Evolutionary conservation across 2,797 vertebrate genomes (phyloP).

Genomic region (Chaenodraco wilsoni): DNA sequence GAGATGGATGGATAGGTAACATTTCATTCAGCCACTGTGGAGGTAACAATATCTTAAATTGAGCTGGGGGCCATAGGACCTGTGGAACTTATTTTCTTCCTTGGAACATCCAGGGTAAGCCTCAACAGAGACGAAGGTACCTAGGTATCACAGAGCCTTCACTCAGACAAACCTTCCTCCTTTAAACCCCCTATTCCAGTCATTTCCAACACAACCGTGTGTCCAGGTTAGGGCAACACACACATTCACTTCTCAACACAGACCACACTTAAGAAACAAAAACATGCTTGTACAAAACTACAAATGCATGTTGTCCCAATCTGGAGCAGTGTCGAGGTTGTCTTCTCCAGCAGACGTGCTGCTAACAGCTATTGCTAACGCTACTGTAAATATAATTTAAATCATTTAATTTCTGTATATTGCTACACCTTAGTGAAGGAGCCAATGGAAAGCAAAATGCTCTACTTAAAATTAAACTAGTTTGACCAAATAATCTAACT

Average conservation of each 20-base stretch:
- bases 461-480: too few relatives aligned
- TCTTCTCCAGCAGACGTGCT: background rate
- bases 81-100: background rate
- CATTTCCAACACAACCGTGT: background rate
- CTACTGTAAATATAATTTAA: background rate
- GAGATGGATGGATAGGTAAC: too few relatives aligned
- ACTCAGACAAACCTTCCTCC: background rate
- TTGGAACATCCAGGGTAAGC: constrained; percentile 21
- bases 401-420: background rate
- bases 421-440: constrained; percentile 5
- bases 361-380: constrained; percentile 15
- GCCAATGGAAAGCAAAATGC: background rate
- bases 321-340: background rate
- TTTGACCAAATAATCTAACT: background rate
- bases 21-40: too few relatives aligned
- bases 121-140: constrained; percentile 49
- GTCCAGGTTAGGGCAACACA: constrained; percentile 11
- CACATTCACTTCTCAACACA: constrained; percentile 12
- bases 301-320: constrained; percentile 9
- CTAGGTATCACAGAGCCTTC: constrained; percentile 62
- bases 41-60: too few relatives aligned
- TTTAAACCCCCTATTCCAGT: background rate
- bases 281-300: constrained; percentile 23
- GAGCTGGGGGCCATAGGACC: too few relatives aligned
- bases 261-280: constrained; percentile 5